These are phyloP conservation scores for Ellobium chinense DNA, from an alignment of 2,888 invertebrate genomes.

Conservation along the genomic window DNA sequence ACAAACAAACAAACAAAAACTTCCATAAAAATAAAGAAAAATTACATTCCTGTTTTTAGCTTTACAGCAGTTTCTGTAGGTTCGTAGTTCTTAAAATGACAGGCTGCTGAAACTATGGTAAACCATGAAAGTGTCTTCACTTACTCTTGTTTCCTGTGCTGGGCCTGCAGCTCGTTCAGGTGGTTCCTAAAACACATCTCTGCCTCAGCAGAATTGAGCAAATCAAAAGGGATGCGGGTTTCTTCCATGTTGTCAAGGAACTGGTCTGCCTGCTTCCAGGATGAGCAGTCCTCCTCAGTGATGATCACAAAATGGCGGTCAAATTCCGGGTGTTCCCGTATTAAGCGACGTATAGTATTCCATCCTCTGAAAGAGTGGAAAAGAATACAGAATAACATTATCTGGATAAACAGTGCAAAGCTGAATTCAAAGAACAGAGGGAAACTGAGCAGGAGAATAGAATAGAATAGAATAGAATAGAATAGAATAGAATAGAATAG, in stretches of 20 bases:
- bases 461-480: too few relatives aligned
- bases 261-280: conserved; percentile 88
- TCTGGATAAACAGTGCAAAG: too few relatives aligned
- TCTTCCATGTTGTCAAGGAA: conserved; percentile 84
- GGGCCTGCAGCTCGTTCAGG: conserved; percentile 93
- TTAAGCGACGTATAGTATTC: conserved; percentile 90
- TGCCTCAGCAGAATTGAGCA: conserved; percentile 93
- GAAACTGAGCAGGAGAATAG: too few relatives aligned
- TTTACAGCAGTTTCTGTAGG: too few relatives aligned
- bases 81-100: too few relatives aligned
- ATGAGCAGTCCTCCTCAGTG: conserved; percentile 86
- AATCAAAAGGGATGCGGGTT: conserved; percentile 92
- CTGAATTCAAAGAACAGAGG: too few relatives aligned
- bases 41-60: too few relatives aligned
- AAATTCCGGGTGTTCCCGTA: conserved; percentile 95
- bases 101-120: too few relatives aligned
- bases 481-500: too few relatives aligned
- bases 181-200: conserved; percentile 95
- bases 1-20: too few relatives aligned
- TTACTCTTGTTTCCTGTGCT: conserved; percentile 94
- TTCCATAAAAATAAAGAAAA: too few relatives aligned
- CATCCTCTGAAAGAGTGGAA: conserved; percentile 88
- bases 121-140: too few relatives aligned
- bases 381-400: not conserved
- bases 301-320: conserved; percentile 94